These are phyloP conservation scores for Medauroidea extradentata DNA, from an alignment of 1,140 invertebrate genomes.

Conservation along the genomic window DNA sequence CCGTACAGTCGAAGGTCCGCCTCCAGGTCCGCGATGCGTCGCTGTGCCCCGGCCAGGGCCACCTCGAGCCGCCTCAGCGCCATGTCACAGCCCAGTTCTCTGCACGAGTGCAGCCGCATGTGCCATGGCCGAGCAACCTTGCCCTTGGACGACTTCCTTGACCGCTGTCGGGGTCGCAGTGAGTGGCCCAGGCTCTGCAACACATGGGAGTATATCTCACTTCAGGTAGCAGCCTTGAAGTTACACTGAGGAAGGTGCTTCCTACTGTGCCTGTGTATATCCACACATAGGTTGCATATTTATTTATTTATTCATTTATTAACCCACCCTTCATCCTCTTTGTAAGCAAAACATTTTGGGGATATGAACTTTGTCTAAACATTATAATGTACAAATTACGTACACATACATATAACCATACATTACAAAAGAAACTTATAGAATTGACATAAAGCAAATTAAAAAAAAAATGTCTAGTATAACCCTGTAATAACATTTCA, in stretches of 20 bases:
- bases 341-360: too few relatives aligned
- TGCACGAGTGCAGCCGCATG: not conserved
- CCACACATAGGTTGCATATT: too few relatives aligned
- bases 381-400: too few relatives aligned
- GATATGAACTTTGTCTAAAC: too few relatives aligned
- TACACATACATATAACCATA: too few relatives aligned
- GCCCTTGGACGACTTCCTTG: not conserved
- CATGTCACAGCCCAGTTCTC: not conserved
- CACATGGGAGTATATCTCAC: not conserved
- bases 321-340: too few relatives aligned
- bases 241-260: not conserved
- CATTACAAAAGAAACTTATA: too few relatives aligned
- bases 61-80: not conserved
- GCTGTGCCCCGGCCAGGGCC: conserved; percentile 7
- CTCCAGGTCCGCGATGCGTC: not conserved
- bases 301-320: too few relatives aligned
- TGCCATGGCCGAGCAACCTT: not conserved
- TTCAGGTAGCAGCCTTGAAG: not conserved
- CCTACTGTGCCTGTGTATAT: too few relatives aligned
- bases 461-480: too few relatives aligned
- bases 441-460: too few relatives aligned
- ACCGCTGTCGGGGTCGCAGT: not conserved
- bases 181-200: conserved; percentile 4
- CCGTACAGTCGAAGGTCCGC: not conserved
- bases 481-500: too few relatives aligned